Evolutionary conservation across 2,888 invertebrate species (phyloP), one percentile per base, ranked within the genome.

Genomic region (Napeogenes sylphis): DNA sequence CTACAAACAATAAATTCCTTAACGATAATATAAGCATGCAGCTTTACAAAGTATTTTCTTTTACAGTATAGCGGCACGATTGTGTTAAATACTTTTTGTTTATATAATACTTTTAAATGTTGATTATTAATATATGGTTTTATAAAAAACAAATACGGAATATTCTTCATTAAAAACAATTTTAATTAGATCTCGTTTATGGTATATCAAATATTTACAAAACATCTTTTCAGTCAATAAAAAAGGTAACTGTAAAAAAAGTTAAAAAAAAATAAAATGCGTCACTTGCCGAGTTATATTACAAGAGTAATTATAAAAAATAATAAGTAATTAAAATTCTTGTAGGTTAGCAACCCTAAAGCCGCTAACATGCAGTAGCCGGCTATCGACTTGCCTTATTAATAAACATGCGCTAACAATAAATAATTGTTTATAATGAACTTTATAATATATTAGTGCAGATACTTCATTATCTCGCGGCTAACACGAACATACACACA

Each of bases 381-480:
- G 73, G 69, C 75, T 79, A 84, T 82, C 83, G 79, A 75, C 79
- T 79, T 72, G 79, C 80, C 89, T 90, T 90, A 90, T 90, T 90
- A 90, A 90, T 90, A 90, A 90, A 90, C 90, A 90, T 89, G 81
- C 89, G 83, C 86, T 89, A 90, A 90, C 90, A 90, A 90, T 90
- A 90, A 90, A 90, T 90, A 90, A 90, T 90, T 90, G 90, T 90
- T 90, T 90, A 90, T 90, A 90, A 90, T 90, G 90, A 90, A 90
- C 89, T 90, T 90, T 90, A 90, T 90, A 90, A 90, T 90, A 90
- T 90, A 90, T 90, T 89, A 90, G 87, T 83, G 85, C 87, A 80
- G 90, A 85, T 88, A 87, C 85, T 90, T 90, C 88, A 90, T 90
- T 90, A 90, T 89, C 89, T 88, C 78, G 77, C 77, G 74, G 76